Percentiles rank a stretch among this genome's conserved stretches.
Conservation (phyloP, 2,113 vertebrate species). For the Megaceryle maxima region DNA sequence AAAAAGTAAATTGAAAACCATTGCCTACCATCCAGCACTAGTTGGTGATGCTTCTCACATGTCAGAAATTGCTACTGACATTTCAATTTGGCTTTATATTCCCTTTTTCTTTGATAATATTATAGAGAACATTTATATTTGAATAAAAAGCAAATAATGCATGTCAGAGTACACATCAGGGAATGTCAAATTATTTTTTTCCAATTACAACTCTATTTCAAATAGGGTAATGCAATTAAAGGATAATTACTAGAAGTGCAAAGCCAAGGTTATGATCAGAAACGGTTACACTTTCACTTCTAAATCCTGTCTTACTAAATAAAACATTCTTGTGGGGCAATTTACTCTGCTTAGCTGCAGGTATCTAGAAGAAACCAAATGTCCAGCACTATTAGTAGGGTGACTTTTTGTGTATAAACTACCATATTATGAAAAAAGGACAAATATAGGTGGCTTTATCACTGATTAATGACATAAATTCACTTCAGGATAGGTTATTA, state of each 20-base stretch:
- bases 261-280: conserved; percentile 81
- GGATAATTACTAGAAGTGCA: conserved; percentile 79
- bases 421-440: not conserved
- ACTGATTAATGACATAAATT: conserved; percentile 59
- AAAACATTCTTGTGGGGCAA: conserved; percentile 66
- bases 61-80: conserved; percentile 92
- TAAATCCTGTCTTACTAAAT: conserved; percentile 71
- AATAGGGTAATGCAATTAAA: conserved; percentile 82
- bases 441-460: conserved; percentile 21
- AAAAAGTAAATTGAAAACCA: conserved; percentile 66
- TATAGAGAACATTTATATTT: conserved; percentile 89
- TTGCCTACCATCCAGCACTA: conserved; percentile 56
- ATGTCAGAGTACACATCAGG: conserved; percentile 72
- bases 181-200: conserved; percentile 77
- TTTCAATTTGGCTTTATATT: conserved; percentile 85
- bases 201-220: conserved; percentile 80
- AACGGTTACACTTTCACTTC: conserved; percentile 76
- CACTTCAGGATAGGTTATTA: conserved; percentile 55
- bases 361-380: conserved; percentile 27
- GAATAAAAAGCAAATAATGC: conserved; percentile 85
- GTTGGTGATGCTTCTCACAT: conserved; percentile 75
- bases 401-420: not conserved
- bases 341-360: conserved; percentile 43
- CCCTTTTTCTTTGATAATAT: conserved; percentile 80
- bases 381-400: conserved; percentile 3